These are phyloP conservation scores for Ceratina australensis DNA, from an alignment of 1,140 invertebrate genomes.

Conservation along the genomic window DNA sequence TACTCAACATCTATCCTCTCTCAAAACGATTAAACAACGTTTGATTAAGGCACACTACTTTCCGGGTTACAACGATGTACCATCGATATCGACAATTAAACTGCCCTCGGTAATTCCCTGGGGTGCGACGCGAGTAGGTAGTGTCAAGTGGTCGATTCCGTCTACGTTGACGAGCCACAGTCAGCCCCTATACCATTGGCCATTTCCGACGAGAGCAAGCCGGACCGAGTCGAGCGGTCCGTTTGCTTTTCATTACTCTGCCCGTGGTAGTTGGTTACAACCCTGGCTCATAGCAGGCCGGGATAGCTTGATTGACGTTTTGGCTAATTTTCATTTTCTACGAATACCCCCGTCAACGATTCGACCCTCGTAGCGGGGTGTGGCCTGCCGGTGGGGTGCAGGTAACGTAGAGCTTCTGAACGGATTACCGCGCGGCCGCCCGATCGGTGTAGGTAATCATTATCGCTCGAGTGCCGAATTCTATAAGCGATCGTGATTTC, in stretches of 20 bases:
- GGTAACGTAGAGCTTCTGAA: neutral
- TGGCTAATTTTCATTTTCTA: neutral
- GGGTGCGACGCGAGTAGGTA: neutral
- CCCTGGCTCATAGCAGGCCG: neutral
- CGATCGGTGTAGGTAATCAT: no score
- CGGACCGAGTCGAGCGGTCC: slow-evolving; percentile 1
- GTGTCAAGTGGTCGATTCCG: slow-evolving; percentile 2
- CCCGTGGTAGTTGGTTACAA: neutral
- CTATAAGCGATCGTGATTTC: neutral
- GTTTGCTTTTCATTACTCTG: slow-evolving; percentile 21
- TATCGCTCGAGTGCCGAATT: neutral
- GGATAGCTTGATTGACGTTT: neutral
- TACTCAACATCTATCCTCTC: no score
- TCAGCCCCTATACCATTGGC: neutral
- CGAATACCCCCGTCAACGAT: neutral
- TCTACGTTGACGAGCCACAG: neutral
- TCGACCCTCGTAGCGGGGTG: no score
- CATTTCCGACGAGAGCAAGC: neutral
- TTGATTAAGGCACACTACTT: neutral
- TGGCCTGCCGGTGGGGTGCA: no score
- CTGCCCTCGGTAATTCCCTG: neutral
- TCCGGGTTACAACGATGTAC: neutral
- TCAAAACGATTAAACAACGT: no score
- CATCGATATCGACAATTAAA: neutral
- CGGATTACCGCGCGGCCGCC: neutral